Conservation (phyloP, 2,113 vertebrate genomes). For the Thryonomys swinderianus region DNA sequence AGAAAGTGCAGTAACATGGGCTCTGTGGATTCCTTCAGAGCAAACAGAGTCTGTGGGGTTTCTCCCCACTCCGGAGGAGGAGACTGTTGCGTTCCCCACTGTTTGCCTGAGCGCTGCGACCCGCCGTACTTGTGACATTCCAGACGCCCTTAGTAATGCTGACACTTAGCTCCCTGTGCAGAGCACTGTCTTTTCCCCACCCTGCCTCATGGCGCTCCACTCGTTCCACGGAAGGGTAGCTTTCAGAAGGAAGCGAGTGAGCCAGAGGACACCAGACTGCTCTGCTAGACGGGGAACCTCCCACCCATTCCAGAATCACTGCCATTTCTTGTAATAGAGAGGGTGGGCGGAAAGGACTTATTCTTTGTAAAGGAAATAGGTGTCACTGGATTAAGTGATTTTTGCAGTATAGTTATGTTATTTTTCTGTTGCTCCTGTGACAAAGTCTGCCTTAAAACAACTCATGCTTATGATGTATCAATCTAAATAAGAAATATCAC, state of each 20-base stretch:
- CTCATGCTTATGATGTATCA: not conserved
- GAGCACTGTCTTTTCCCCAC: not conserved
- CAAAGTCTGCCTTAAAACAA: not conserved
- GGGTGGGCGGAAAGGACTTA: not conserved
- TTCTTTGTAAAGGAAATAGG: not conserved
- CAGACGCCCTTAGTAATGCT: constrained; percentile 23
- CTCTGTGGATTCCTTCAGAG: not conserved
- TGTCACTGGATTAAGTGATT: not conserved
- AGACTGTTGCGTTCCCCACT: not conserved
- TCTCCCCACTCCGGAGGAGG: not conserved
- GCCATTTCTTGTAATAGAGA: not conserved
- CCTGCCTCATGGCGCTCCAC: not conserved
- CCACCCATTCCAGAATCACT: not conserved
- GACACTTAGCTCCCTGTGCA: constrained; percentile 47
- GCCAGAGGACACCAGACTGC: not conserved
- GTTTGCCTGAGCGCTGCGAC: not conserved
- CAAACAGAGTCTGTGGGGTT: not conserved
- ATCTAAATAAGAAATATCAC: not conserved
- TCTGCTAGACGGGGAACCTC: not conserved
- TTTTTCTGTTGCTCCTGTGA: not conserved
- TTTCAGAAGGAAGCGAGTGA: constrained; percentile 61
- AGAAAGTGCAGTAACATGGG: fast-evolving
- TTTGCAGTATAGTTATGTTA: not conserved
- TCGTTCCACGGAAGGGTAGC: constrained; percentile 38
- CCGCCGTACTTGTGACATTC: constrained; percentile 51